Conservation (phyloP, 2,113 vertebrate species). For the Scopus umbretta region DNA sequence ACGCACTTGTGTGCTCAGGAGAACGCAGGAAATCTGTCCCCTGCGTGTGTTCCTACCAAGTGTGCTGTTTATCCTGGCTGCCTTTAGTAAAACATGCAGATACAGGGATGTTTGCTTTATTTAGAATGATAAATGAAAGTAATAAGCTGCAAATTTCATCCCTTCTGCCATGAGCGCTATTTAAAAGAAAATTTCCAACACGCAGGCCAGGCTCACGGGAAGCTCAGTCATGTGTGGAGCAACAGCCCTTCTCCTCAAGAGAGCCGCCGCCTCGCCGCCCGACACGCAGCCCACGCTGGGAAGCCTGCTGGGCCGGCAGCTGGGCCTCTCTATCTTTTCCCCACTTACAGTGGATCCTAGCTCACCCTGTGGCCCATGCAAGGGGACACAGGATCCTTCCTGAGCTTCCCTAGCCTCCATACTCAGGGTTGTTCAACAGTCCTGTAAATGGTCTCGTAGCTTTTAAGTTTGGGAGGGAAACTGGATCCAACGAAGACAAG, state of each 20-base stretch:
- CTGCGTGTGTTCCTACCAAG: not conserved
- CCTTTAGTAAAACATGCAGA: not conserved
- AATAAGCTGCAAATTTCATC: constrained; percentile 25
- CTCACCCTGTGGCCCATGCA: not conserved
- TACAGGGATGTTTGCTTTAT: constrained; percentile 7
- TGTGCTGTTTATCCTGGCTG: not conserved
- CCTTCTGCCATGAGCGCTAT: constrained; percentile 2
- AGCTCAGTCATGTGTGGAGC: not conserved
- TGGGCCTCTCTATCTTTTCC: not conserved
- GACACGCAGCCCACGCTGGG: accelerated
- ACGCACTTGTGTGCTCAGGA: not conserved
- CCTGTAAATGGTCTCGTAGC: not conserved
- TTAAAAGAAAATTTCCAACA: constrained; percentile 29
- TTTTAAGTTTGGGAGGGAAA: not conserved
- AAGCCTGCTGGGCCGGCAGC: not conserved
- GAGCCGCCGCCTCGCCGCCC: accelerated
- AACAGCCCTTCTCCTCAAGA: not conserved
- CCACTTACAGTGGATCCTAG: not conserved
- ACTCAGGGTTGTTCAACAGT: not conserved
- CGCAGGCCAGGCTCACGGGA: not conserved
- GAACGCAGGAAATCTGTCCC: not conserved
- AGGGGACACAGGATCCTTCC: not conserved
- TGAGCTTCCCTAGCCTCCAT: not conserved
- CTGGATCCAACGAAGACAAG: not conserved
- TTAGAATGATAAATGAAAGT: constrained; percentile 29